These are phyloP conservation scores for Schrankia costaestrigalis DNA, from an alignment of 2,888 invertebrate species.

Conservation along the genomic window DNA sequence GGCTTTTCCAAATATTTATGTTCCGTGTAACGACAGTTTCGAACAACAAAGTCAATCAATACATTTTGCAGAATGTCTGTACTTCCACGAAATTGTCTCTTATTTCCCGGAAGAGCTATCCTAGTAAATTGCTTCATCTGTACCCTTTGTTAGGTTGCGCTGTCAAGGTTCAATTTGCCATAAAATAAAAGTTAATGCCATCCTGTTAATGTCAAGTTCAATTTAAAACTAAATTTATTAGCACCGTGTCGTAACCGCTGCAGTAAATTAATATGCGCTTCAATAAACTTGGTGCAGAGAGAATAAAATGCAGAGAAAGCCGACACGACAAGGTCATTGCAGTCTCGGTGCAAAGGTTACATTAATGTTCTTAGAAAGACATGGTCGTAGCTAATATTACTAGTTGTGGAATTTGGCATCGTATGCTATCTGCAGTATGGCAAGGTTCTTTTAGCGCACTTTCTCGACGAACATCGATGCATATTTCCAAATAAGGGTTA, in stretches of 20 bases:
- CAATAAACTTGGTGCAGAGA: conserved; percentile 14
- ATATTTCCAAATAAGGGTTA: no score
- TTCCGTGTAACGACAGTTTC: conserved; percentile 8
- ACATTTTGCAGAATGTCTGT: no score
- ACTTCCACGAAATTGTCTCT: no score
- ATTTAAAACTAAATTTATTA: conserved; percentile 18
- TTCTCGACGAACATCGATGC: no score
- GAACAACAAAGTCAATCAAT: no score
- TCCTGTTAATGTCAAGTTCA: conserved; percentile 15
- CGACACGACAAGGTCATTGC: conserved; percentile 36
- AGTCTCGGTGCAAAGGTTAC: conserved; percentile 25
- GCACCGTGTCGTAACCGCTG: conserved; percentile 14
- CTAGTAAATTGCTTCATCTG: conserved; percentile 11
- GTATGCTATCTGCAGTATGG: no score
- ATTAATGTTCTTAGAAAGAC: conserved; percentile 15
- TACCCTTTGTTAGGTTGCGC: conserved; percentile 19
- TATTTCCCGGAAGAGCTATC: no score
- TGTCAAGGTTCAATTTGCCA: conserved; percentile 19
- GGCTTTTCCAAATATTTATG: conserved; percentile 19
- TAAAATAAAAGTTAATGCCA: conserved; percentile 10
- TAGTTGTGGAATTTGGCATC: not conserved
- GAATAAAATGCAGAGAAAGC: conserved; percentile 21
- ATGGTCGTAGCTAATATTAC: conserved; percentile 11
- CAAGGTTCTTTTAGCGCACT: no score
- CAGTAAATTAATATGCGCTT: conserved; percentile 19